Evolutionary conservation across 2,113 vertebrate genomes (phyloP).

Genomic region (Peromyscus leucopus): DNA sequence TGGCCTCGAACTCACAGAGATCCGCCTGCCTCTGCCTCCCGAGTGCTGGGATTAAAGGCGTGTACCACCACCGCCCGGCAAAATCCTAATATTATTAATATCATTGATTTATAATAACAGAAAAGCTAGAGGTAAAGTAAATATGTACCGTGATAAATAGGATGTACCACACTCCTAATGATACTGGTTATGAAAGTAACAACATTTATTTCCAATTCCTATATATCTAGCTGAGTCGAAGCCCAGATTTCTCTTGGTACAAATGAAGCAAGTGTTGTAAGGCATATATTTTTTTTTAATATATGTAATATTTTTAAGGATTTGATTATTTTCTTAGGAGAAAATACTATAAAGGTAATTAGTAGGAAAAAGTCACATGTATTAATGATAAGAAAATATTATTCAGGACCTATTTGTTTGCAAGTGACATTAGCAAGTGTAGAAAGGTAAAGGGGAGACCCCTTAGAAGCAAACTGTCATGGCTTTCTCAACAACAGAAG

Average conservation of each 20-base stretch:
- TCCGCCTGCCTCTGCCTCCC: too few species aligned
- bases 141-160: not conserved
- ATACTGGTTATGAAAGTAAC: not conserved
- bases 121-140: conserved; percentile 27
- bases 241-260: not conserved
- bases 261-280: not conserved
- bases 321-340: not conserved
- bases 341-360: conserved; percentile 1
- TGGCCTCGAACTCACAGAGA: too few species aligned
- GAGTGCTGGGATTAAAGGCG: too few species aligned
- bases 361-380: not conserved
- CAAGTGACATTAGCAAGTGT: not conserved
- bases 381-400: conserved; percentile 29
- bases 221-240: not conserved
- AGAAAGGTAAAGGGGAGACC: not conserved
- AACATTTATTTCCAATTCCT: not conserved
- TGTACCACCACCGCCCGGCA: not conserved
- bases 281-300: not conserved
- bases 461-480: not conserved
- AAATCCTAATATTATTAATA: conserved; percentile 9
- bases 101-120: not conserved
- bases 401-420: not conserved
- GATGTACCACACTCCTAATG: not conserved
- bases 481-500: not conserved
- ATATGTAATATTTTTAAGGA: not conserved